phyloP scores from a whole-genome alignment of 2,888 invertebrate species.

The Polymixis flavicincta region DNA sequence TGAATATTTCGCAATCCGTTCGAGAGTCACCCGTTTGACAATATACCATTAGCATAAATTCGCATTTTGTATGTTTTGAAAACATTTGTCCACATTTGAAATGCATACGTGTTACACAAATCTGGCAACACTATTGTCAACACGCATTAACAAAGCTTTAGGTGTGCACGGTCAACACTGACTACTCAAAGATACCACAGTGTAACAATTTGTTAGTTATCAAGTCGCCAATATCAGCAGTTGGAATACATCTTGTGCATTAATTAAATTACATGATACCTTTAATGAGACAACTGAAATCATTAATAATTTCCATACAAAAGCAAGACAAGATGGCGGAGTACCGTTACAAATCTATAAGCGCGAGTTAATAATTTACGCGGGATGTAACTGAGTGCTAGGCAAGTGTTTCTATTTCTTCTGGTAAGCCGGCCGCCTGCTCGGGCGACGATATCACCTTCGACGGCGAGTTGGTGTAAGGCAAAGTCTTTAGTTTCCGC shows the following conservation, averaged over 20 bases:
- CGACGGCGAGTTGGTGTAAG: slow-evolving; percentile 89
- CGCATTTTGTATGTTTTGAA: slow-evolving; percentile 70
- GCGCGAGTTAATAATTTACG: slow-evolving; percentile 68
- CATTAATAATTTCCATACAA: slow-evolving; percentile 65
- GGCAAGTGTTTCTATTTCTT: slow-evolving; percentile 86
- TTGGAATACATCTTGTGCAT: slow-evolving; percentile 56
- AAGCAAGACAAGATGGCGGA: slow-evolving; percentile 72
- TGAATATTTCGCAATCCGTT: slow-evolving; percentile 50
- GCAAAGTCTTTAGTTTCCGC: slow-evolving; percentile 92
- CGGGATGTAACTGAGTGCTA: slow-evolving; percentile 72
- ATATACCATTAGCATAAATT: slow-evolving; percentile 74
- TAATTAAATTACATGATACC: slow-evolving; percentile 56
- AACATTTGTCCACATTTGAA: slow-evolving; percentile 62
- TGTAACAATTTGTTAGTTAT: slow-evolving; percentile 50
- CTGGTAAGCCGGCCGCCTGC: slow-evolving; percentile 95
- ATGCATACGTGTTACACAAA: slow-evolving; percentile 51
- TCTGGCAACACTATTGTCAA: slow-evolving; percentile 45
- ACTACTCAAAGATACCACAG: slow-evolving; percentile 51
- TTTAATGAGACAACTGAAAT: slow-evolving; percentile 53
- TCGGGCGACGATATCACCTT: slow-evolving; percentile 97
- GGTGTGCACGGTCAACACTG: slow-evolving; percentile 58
- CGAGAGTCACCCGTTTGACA: slow-evolving; percentile 67
- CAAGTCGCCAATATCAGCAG: slow-evolving; percentile 36
- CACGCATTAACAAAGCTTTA: slow-evolving; percentile 67
- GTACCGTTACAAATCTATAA: slow-evolving; percentile 65